Conservation (phyloP, 2,797 vertebrate species). For the Atherinosoma microstoma region DNA sequence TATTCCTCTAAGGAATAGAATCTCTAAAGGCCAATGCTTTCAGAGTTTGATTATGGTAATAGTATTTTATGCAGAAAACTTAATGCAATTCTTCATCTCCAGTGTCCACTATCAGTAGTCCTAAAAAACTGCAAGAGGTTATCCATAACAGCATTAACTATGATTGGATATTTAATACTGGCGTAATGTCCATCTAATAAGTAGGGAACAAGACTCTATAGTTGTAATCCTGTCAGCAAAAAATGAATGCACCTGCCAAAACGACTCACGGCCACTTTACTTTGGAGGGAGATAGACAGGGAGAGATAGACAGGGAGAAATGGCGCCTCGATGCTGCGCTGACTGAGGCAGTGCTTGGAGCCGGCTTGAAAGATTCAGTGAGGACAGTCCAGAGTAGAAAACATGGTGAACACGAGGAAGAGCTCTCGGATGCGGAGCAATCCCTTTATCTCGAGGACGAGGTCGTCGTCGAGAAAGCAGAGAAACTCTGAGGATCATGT, state of each 20-base stretch:
- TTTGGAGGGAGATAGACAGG: slow-evolving; percentile 42
- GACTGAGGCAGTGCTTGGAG: slow-evolving; percentile 82
- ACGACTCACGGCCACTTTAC: slow-evolving; percentile 32
- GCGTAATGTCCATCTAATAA: background rate
- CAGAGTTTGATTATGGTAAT: background rate
- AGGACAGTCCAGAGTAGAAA: slow-evolving; percentile 66
- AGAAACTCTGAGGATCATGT: slow-evolving; percentile 84
- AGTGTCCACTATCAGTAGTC: background rate
- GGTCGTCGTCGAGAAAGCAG: slow-evolving; percentile 83
- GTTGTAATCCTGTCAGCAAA: slow-evolving; percentile 35
- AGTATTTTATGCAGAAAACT: background rate
- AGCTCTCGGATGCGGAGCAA: slow-evolving; percentile 81
- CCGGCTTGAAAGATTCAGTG: slow-evolving; percentile 73
- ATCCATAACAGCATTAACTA: background rate
- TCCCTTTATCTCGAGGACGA: slow-evolving; percentile 85
- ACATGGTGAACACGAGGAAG: slow-evolving; percentile 96
- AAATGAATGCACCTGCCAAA: slow-evolving; percentile 58
- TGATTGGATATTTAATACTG: background rate
- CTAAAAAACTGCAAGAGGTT: background rate
- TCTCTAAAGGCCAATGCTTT: background rate
- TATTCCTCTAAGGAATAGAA: no score
- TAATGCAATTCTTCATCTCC: background rate
- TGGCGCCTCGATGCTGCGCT: slow-evolving; percentile 85
- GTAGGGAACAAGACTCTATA: slow-evolving; percentile 6
- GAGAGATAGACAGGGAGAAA: slow-evolving; percentile 78